Evolutionary conservation across 2,113 vertebrate genomes (phyloP).

Genomic region (Aepyceros melampus): DNA sequence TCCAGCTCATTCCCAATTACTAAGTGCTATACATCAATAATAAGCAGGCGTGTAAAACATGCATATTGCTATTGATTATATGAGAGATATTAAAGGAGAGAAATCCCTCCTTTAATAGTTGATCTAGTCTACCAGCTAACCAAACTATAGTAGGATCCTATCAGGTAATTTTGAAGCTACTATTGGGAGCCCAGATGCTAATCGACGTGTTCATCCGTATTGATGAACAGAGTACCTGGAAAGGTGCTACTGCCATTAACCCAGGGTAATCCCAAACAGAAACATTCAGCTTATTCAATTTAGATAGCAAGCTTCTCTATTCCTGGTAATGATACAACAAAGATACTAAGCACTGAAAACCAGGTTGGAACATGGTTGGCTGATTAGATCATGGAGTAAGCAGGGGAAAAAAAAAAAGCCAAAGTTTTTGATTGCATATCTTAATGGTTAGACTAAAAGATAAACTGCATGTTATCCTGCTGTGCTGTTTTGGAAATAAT

Average conservation of each 20-base stretch:
- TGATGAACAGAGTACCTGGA: neutral
- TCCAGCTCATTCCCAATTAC: neutral
- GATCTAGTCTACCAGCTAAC: neutral
- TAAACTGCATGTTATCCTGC: neutral
- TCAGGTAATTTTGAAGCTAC: neutral
- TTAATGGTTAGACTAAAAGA: neutral
- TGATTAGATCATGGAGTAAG: neutral
- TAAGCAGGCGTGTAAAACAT: neutral
- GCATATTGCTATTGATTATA: slow-evolving; percentile 26
- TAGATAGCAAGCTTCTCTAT: neutral
- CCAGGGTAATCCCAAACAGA: neutral
- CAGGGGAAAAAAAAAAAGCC: neutral
- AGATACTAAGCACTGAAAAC: neutral
- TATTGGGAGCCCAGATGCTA: neutral
- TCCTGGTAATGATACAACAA: neutral
- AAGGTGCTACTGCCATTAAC: neutral
- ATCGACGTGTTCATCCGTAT: neutral
- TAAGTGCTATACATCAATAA: neutral
- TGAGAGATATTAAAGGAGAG: neutral
- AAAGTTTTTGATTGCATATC: neutral
- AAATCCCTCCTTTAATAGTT: neutral
- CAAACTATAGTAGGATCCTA: neutral
- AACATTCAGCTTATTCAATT: neutral
- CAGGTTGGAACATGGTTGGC: neutral
- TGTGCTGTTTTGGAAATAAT: slow-evolving; percentile 25